phyloP scores from a whole-genome alignment of 2,888 invertebrate genomes.

The Osedax frankpressi region DNA sequence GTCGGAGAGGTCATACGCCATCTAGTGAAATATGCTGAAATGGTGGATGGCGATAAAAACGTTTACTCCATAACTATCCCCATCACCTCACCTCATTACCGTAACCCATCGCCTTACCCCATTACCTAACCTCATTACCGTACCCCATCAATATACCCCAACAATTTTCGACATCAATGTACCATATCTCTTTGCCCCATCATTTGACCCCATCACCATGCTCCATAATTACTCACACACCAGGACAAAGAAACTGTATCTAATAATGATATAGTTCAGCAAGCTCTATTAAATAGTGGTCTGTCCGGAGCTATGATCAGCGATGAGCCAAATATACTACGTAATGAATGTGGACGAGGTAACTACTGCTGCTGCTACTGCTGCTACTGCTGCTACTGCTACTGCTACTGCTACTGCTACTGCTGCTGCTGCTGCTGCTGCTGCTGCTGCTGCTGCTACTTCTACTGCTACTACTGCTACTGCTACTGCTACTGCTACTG shows the following conservation, averaged over 20 bases:
- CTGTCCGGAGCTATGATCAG: conserved; percentile 26
- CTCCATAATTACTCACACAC: too few relatives aligned
- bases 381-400: too few relatives aligned
- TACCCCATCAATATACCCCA: too few relatives aligned
- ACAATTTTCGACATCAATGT: too few relatives aligned
- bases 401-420: too few relatives aligned
- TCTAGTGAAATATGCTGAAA: conserved; percentile 32
- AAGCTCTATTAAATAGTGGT: conserved; percentile 50
- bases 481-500: background rate
- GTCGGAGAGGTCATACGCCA: conserved; percentile 33
- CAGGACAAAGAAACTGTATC: too few relatives aligned
- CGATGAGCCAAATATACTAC: background rate
- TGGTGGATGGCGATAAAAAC: conserved; percentile 6
- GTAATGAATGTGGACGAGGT: too few relatives aligned
- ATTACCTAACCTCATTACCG: too few relatives aligned
- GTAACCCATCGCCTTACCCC: background rate
- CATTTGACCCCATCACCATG: too few relatives aligned
- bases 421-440: conserved; percentile 9
- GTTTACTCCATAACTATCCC: background rate
- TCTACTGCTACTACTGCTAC: background rate
- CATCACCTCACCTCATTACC: background rate
- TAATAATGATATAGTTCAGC: conserved; percentile 49
- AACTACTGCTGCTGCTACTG: too few relatives aligned
- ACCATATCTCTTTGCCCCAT: too few relatives aligned
- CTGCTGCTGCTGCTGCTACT: background rate